Evolutionary conservation across 2,888 invertebrate genomes (phyloP).

Genomic region (Drosophila lacicola): DNA sequence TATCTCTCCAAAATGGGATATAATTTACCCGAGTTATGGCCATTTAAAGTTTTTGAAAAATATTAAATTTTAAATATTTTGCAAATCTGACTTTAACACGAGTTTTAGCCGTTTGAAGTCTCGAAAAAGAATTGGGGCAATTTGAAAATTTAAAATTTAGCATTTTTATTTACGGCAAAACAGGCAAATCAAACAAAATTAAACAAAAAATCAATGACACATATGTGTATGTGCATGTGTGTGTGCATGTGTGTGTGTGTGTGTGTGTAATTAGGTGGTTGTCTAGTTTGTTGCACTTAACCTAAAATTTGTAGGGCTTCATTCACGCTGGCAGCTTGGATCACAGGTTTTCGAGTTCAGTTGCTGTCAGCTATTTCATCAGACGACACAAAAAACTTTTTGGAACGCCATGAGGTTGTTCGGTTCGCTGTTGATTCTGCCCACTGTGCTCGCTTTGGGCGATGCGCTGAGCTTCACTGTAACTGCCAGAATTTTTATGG

Average conservation of each 20-base stretch:
- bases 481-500: slow-evolving; percentile 89
- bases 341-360: slow-evolving; percentile 47
- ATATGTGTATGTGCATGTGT: neutral
- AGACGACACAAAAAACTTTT: slow-evolving; percentile 20
- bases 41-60: too few relatives aligned
- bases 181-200: slow-evolving; percentile 4
- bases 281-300: slow-evolving; percentile 70
- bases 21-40: too few relatives aligned
- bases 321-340: slow-evolving; percentile 9
- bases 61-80: too few relatives aligned
- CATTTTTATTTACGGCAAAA: neutral
- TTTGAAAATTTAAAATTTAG: neutral
- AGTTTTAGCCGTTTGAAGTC: too few relatives aligned
- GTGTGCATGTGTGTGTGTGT: neutral
- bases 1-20: too few relatives aligned
- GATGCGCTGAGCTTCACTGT: slow-evolving; percentile 80
- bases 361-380: slow-evolving; percentile 55
- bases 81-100: too few relatives aligned
- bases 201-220: slow-evolving; percentile 39
- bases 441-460: slow-evolving; percentile 24
- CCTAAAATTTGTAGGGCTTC: slow-evolving; percentile 69
- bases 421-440: slow-evolving; percentile 38
- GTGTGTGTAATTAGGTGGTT: slow-evolving; percentile 1
- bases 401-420: slow-evolving; percentile 55
- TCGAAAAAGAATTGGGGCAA: too few relatives aligned